Base-by-base conservation (phyloP, 2,797 vertebrate species). In the Menidia menidia region DNA sequence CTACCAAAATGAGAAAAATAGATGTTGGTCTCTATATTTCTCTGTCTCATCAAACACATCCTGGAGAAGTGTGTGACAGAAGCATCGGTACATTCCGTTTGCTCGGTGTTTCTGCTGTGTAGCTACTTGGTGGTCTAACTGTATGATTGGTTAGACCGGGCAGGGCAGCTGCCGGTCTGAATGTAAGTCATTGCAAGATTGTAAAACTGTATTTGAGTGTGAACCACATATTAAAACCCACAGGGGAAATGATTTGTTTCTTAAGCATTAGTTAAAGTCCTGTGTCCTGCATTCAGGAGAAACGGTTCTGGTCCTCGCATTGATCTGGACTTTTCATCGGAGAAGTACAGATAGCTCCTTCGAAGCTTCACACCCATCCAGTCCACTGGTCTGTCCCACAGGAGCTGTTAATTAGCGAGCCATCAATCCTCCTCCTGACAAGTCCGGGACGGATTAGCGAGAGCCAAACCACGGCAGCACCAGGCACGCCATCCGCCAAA, bases 381-480 rank as follows among this genome's bases (percentile, higher is more conserved):
- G 77, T 73, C 60, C 74, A 55, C 71, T 44, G 75, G 56, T 32
- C n/a, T 1, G 73, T 82, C 86, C 84, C 84, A 54, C 73, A 71
- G 77, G 86, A 78, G 32, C 78, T 41, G 78, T 57, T 79, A 77
- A 88, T 85, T 82, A 85, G 79, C 62, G 4, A 77, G 75, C 81
- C 30, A 87, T 89, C 83, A 84, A 88, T 87, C 84, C 68, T 68
- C 13, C 78, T 60, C 13, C 81, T 77, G 80, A 84, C 43, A 62
- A 72, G 39, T 43, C 60, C 62, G 67, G 60, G 84, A 85, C 78
- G 64, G 39, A 64, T 77, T 44, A 68, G 77, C 59, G 53, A 0
- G 60, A 75, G 85, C 75, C 85, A 88, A 81, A 84, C 80, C 86
- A 0, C 73, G 68, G 77, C 79, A 80, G 84, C 82, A 83, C 78